These are phyloP conservation scores for Drosophila tristis DNA, from an alignment of 1,140 invertebrate species.

Conservation along the genomic window DNA sequence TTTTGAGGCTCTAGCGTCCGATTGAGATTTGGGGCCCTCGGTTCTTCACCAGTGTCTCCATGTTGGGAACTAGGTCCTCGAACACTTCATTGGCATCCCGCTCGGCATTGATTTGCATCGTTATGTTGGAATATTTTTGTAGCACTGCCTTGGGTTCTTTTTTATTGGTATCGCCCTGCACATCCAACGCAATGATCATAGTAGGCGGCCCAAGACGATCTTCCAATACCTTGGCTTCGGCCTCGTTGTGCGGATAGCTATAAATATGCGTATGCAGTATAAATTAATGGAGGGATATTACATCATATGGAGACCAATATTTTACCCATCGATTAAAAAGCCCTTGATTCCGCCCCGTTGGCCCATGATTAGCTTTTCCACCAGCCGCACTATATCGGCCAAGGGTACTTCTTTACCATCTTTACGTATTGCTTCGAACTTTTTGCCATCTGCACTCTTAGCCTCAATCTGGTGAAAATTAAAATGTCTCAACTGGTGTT, in stretches of 20 bases:
- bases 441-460: background rate
- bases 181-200: constrained; percentile 33
- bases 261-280: background rate
- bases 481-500: background rate
- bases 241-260: constrained; percentile 38
- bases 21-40: constrained; percentile 12
- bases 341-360: constrained; percentile 9
- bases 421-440: background rate
- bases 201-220: constrained; percentile 22
- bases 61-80: constrained; percentile 22
- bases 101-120: constrained; percentile 23
- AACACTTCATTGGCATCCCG: constrained; percentile 23
- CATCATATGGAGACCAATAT: background rate
- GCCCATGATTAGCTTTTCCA: constrained; percentile 17
- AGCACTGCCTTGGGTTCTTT: constrained; percentile 10
- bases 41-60: constrained; percentile 20
- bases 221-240: constrained; percentile 38
- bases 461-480: constrained; percentile 12
- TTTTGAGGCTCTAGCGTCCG: constrained; percentile 1
- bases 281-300: background rate
- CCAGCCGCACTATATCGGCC: constrained; percentile 17
- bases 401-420: constrained; percentile 5
- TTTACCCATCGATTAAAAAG: constrained; percentile 52
- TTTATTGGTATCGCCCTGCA: constrained; percentile 12
- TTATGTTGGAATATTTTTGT: constrained; percentile 17